Percentiles rank a stretch among this genome's conserved stretches.
Conservation (phyloP, 1,140 invertebrate species). For the Penaeus indicus region DNA sequence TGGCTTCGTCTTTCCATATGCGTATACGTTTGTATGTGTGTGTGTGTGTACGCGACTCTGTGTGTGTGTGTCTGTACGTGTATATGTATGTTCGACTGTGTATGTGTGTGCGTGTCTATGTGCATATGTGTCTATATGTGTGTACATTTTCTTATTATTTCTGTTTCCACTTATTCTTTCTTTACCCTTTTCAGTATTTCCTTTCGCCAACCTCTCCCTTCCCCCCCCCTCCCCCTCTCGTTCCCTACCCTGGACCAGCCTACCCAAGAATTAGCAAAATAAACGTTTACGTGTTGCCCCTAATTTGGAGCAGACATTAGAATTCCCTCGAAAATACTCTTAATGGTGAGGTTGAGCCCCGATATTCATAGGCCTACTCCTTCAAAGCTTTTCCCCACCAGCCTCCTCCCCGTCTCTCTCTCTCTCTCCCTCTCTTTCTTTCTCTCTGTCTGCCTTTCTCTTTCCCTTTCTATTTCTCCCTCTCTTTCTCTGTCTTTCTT, state of each 20-base stretch:
- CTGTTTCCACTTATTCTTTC: neutral
- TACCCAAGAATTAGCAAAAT: constrained; percentile 27
- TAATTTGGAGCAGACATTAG: constrained; percentile 29
- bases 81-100: no score
- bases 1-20: no score
- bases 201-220: neutral
- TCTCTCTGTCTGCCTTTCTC: neutral
- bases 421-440: neutral
- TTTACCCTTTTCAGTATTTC: neutral
- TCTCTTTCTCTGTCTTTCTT: no score
- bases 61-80: no score
- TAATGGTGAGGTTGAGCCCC: constrained; percentile 30
- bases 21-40: no score
- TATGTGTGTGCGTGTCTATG: neutral
- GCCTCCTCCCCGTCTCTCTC: neutral
- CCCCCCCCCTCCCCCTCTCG: neutral
- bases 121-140: neutral
- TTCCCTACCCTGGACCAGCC: neutral
- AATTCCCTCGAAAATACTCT: constrained; percentile 30
- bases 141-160: neutral
- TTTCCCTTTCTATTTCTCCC: neutral
- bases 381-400: constrained; percentile 8
- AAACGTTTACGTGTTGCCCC: constrained; percentile 35
- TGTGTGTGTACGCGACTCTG: no score
- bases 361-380: constrained; percentile 40